phyloP scores from a whole-genome alignment of 2,113 vertebrate species.

The Galeopterus variegatus region DNA sequence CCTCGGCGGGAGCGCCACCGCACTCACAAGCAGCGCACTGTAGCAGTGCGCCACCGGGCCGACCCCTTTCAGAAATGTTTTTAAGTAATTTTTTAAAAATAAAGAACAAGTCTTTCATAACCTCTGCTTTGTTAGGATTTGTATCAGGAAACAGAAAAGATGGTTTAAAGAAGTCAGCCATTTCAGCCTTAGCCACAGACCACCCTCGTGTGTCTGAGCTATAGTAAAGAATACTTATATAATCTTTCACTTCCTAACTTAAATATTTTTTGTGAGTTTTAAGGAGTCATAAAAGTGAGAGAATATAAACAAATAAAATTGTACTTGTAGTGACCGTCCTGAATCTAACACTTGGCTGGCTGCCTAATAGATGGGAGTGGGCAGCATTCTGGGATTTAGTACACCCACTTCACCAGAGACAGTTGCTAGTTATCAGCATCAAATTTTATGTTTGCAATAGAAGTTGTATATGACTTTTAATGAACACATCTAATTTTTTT shows the following conservation, averaged over 20 bases:
- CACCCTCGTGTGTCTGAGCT: background rate
- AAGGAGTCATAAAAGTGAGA: constrained; percentile 37
- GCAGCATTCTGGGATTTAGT: accelerated
- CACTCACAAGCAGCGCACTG: too few species aligned
- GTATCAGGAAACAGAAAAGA: constrained; percentile 41
- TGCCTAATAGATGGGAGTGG: background rate
- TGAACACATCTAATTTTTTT: constrained; percentile 17
- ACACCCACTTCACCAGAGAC: background rate
- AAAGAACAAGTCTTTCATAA: constrained; percentile 31
- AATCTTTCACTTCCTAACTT: constrained; percentile 37
- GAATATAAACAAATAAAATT: constrained; percentile 12
- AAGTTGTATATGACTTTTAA: background rate
- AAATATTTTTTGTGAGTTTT: constrained; percentile 21
- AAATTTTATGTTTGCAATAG: background rate
- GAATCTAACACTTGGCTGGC: background rate
- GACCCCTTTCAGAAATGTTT: constrained; percentile 53
- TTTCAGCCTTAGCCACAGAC: constrained; percentile 10
- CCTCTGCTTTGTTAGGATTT: constrained; percentile 57
- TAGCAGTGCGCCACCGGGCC: too few species aligned
- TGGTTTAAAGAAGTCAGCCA: background rate
- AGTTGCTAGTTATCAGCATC: background rate
- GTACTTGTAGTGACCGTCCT: background rate
- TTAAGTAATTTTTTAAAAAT: constrained; percentile 59
- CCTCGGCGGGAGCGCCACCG: too few species aligned
- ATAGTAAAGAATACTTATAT: background rate